Evolutionary conservation across 1,140 invertebrate species (phyloP), one percentile per base, ranked within the genome.

Genomic region (Papilio dardanus): DNA sequence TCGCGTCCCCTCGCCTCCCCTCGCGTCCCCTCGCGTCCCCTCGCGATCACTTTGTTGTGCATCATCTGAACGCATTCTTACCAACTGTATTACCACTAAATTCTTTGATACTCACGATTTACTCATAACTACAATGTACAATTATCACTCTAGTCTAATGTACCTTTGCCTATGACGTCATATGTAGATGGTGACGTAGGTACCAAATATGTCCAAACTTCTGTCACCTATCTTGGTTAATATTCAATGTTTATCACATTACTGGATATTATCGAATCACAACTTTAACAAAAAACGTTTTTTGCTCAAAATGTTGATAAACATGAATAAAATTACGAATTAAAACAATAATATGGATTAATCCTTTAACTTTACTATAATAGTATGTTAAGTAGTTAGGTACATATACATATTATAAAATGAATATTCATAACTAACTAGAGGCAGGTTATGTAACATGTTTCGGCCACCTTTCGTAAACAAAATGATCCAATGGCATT

Each of bases 1-100:
- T 62, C 54, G 54, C 54, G 54, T 12, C 50, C 35, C n/a, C n/a
- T n/a, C n/a, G n/a, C n/a, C n/a, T n/a, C n/a, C n/a, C n/a, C n/a
- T n/a, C n/a, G n/a, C n/a, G n/a, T n/a, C n/a, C n/a, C n/a, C 65
- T 30, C 65, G 31, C 65, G n/a, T 19, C 6, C 54, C 8, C 24
- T 2, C n/a, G 40, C 46, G 14, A 58, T 8, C 50, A 14, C 50
- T 58, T 58, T 58, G 21, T 3, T 24, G 21, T 58, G 50, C 14
- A 62, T 28, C 21, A 62, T 21, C 12, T 62, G 54, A 62, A 62
- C 54, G 54, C 54, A 62, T 62, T 62, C 54, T 62, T 28, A 30
- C 21, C 24, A 62, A 62, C 54, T 28, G 14, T 28, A 62, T 28
- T 62, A 28, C 21, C 10, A 62, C 21, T 62, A 28, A 62, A 62